Evolutionary conservation across 2,797 vertebrate genomes (phyloP).

Genomic region (Malacoraja senta): DNA sequence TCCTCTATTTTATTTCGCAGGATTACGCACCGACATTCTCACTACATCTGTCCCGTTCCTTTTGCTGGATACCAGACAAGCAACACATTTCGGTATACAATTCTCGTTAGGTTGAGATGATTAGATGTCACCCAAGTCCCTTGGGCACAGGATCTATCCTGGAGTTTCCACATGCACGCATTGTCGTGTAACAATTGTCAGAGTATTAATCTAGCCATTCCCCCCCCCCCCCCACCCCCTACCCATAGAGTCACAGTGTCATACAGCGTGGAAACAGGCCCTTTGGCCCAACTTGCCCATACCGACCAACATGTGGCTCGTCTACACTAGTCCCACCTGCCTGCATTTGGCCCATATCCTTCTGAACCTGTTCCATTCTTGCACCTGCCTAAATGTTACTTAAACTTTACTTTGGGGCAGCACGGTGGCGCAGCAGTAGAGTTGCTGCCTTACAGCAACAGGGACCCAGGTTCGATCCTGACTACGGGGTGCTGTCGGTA

Average conservation of each 20-base stretch:
- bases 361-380: too few species aligned
- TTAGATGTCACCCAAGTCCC: background rate
- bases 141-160: background rate
- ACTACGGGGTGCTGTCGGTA: too few species aligned
- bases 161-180: background rate
- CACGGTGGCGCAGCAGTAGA: too few species aligned
- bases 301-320: too few species aligned
- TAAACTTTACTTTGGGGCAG: too few species aligned
- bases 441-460: too few species aligned
- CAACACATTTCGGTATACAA: background rate
- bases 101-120: background rate
- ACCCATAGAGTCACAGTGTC: background rate
- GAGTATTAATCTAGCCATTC: background rate
- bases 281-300: too few species aligned
- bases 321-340: too few species aligned
- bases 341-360: too few species aligned
- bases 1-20: background rate
- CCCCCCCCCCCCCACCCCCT: background rate
- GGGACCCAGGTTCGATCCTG: too few species aligned
- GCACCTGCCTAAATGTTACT: too few species aligned
- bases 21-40: slow-evolving; percentile 27
- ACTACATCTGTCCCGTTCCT: background rate
- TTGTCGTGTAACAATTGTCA: background rate
- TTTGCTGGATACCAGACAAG: background rate
- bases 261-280: too few species aligned